These are phyloP conservation scores for Lepus europaeus DNA, from an alignment of 2,113 vertebrate genomes.

Conservation along the genomic window DNA sequence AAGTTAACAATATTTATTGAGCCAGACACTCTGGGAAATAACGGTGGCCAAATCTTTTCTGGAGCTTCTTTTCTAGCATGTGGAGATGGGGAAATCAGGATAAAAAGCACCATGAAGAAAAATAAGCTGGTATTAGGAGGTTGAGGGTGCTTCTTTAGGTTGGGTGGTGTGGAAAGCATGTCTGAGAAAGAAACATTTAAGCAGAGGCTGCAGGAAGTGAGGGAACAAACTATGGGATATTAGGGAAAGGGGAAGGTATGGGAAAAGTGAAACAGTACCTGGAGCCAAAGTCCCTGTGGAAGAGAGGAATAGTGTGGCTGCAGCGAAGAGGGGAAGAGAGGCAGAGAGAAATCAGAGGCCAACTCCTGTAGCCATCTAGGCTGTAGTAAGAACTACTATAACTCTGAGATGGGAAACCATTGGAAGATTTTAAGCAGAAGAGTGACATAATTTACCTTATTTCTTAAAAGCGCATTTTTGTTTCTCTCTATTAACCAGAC, in stretches of 20 bases:
- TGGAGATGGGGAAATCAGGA: not conserved
- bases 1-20: slow-evolving; percentile 29
- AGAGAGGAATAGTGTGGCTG: not conserved
- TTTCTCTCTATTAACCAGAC: not conserved
- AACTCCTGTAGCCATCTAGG: not conserved
- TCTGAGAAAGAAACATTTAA: not conserved
- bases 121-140: not conserved
- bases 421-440: slow-evolving; percentile 18
- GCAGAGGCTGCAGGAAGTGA: not conserved
- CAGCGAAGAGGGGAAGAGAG: not conserved
- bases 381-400: not conserved
- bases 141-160: not conserved
- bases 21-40: not conserved
- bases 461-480: not conserved
- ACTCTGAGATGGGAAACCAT: not conserved
- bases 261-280: not conserved
- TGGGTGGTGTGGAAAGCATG: not conserved
- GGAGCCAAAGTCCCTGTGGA: not conserved
- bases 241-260: no score
- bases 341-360: not conserved
- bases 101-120: not conserved
- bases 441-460: not conserved
- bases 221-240: not conserved
- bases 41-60: not conserved
- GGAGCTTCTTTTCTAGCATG: slow-evolving; percentile 1